A percentile compares a stretch with the other conserved stretches of the same genome.
These are phyloP conservation scores for Lateolabrax maculatus DNA, from an alignment of 2,797 vertebrate genomes.

Conservation along the genomic window DNA sequence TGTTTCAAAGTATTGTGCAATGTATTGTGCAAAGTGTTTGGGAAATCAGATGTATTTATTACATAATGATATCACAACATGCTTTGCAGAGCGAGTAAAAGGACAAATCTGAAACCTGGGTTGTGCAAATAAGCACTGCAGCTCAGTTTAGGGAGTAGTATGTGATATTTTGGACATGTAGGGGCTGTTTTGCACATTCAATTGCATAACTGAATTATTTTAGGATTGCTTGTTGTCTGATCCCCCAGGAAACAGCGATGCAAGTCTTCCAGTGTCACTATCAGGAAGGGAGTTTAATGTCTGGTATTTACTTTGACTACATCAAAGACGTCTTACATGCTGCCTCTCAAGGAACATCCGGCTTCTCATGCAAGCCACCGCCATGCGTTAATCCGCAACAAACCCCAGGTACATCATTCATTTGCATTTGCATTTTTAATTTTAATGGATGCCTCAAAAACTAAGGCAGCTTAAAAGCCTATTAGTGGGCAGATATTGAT, in stretches of 20 bases:
- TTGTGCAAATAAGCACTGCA: neutral
- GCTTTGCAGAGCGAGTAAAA: neutral
- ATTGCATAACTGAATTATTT: conserved; percentile 32
- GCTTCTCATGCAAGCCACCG: conserved; percentile 83
- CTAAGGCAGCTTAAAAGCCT: conserved; percentile 2
- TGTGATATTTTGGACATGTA: neutral
- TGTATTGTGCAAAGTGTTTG: neutral
- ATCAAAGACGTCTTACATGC: conserved; percentile 80
- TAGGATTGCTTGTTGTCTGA: conserved; percentile 42
- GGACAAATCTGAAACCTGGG: neutral
- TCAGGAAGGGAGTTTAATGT: conserved; percentile 73
- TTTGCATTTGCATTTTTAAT: conserved; percentile 10
- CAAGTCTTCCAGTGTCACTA: conserved; percentile 88
- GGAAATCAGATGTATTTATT: neutral
- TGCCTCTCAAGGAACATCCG: conserved; percentile 69
- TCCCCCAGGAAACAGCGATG: conserved; percentile 84
- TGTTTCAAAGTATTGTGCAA: too few species aligned
- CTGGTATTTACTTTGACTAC: conserved; percentile 84
- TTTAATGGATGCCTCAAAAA: conserved; percentile 17
- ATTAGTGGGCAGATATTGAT: conserved; percentile 46
- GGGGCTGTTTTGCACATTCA: conserved; percentile 30
- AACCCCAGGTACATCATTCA: conserved; percentile 76
- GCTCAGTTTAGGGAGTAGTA: neutral
- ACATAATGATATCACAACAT: neutral
- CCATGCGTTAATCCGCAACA: conserved; percentile 75